A percentile compares a stretch with the other conserved stretches of the same genome.
Evolutionary conservation across 2,113 vertebrate genomes (phyloP).

Genomic region (Prinia subflava): DNA sequence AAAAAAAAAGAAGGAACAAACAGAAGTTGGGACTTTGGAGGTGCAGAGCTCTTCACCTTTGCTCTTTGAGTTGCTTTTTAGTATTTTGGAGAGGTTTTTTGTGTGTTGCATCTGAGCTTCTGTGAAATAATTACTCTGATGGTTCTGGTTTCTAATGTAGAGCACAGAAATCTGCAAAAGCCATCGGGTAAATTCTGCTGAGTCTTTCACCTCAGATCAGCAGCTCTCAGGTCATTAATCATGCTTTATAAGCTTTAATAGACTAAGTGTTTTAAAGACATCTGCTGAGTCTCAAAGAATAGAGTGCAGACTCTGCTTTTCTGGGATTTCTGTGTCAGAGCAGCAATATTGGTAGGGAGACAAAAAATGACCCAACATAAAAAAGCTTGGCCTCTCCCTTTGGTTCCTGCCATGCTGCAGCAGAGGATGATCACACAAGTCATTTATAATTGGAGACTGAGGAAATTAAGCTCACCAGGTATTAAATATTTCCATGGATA

Average conservation of each 20-base stretch:
- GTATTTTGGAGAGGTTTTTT: neutral
- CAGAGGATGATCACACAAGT: neutral
- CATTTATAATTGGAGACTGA: neutral
- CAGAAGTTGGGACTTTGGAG: neutral
- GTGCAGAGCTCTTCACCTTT: neutral
- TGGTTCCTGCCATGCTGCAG: neutral
- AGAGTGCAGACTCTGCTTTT: conserved; percentile 11
- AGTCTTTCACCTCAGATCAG: conserved; percentile 33
- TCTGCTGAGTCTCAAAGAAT: conserved; percentile 34
- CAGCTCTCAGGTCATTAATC: conserved; percentile 47
- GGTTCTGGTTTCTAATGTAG: neutral
- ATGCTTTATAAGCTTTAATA: conserved; percentile 43
- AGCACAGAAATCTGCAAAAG: conserved; percentile 37
- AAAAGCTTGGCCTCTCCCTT: neutral
- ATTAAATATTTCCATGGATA: neutral
- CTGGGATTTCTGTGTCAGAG: neutral
- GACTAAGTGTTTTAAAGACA: conserved; percentile 38
- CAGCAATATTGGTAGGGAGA: neutral
- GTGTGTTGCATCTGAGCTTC: neutral
- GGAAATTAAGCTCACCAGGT: neutral
- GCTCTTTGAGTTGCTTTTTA: neutral
- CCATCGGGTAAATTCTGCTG: conserved; percentile 11
- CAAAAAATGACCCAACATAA: neutral
- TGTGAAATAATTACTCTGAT: neutral
- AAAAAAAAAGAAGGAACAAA: neutral